These are phyloP conservation scores for Troides oblongomaculatus DNA, from an alignment of 2,888 invertebrate genomes.

Conservation along the genomic window DNA sequence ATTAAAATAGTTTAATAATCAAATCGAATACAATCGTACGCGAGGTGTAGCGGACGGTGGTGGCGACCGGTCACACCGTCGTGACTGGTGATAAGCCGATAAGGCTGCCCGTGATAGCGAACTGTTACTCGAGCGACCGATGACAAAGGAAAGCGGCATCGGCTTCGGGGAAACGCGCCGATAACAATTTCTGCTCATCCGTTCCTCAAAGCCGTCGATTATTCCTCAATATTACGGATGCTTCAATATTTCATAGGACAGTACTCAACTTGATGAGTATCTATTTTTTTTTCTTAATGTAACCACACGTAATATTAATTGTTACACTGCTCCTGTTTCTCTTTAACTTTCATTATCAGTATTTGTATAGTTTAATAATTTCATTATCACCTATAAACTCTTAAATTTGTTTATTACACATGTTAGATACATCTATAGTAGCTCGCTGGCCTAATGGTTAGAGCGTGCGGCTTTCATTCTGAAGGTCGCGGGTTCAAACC, in stretches of 20 bases:
- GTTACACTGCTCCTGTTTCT: too few species aligned
- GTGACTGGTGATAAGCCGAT: constrained; percentile 63
- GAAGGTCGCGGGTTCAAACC: too few species aligned
- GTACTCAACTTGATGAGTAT: too few species aligned
- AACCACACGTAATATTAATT: too few species aligned
- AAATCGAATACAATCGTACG: constrained; percentile 10
- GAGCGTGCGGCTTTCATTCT: too few species aligned
- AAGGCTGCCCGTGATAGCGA: constrained; percentile 41
- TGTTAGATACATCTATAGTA: too few species aligned
- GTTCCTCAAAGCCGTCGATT: background rate
- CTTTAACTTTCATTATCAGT: too few species aligned
- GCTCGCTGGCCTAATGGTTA: too few species aligned
- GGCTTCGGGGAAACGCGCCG: constrained; percentile 48
- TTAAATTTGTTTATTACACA: too few species aligned
- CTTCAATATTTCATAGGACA: background rate
- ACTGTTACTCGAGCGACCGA: constrained; percentile 33
- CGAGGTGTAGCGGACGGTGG: constrained; percentile 23
- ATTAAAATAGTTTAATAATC: background rate
- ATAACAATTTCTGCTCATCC: constrained; percentile 30
- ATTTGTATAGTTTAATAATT: too few species aligned
- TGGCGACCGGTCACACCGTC: constrained; percentile 64
- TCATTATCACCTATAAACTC: too few species aligned
- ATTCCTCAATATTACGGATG: constrained; percentile 26
- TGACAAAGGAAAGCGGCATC: constrained; percentile 62
- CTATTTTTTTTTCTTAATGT: too few species aligned